phyloP scores from a whole-genome alignment of 2,888 invertebrate species.

The Neocrepidodera transversa region DNA sequence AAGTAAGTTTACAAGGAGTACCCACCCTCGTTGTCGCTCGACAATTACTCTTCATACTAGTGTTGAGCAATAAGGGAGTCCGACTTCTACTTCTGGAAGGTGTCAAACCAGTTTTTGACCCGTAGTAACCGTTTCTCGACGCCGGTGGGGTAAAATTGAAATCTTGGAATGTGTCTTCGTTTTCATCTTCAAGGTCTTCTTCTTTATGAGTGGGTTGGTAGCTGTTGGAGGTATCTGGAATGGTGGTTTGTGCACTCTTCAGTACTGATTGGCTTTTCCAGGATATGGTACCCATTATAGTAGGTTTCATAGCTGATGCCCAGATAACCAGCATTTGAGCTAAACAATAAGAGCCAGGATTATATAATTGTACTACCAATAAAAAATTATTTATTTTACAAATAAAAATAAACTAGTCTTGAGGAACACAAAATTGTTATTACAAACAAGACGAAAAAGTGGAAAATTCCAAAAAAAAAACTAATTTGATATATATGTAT shows the following conservation, averaged over 20 bases:
- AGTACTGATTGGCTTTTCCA: constrained; percentile 28
- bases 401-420: too few species aligned
- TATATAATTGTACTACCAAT: too few species aligned
- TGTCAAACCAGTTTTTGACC: constrained; percentile 31
- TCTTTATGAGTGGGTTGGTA: constrained; percentile 8
- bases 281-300: constrained; percentile 26
- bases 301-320: constrained; percentile 19
- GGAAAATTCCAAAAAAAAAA: too few species aligned
- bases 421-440: too few species aligned
- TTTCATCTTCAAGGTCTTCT: constrained; percentile 31
- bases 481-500: too few species aligned
- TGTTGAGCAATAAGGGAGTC: constrained; percentile 53
- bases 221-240: background rate
- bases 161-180: constrained; percentile 37
- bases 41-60: constrained; percentile 47
- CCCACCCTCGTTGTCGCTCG: constrained; percentile 55
- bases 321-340: constrained; percentile 43
- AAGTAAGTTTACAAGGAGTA: constrained; percentile 55
- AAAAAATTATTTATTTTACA: too few species aligned
- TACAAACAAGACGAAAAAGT: too few species aligned
- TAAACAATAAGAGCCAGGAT: constrained; percentile 39
- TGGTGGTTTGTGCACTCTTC: background rate
- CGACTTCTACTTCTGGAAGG: constrained; percentile 54
- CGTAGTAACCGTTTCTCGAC: constrained; percentile 49
- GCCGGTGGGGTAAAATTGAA: constrained; percentile 52